phyloP scores from a whole-genome alignment of 92 coral and sea anemone genomes.

The Heliopora coerulea region DNA sequence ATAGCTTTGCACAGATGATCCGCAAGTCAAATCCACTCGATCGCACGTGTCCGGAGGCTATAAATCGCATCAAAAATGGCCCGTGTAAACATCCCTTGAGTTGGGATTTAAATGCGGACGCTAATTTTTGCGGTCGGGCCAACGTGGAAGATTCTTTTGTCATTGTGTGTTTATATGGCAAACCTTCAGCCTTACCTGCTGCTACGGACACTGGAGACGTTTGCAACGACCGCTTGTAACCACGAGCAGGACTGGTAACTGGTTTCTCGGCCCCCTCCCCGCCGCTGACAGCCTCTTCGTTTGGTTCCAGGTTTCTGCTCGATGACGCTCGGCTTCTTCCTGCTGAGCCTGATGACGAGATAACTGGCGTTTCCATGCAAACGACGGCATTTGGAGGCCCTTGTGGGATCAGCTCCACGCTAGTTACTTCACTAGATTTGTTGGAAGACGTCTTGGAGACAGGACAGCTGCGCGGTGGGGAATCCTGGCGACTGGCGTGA shows the following conservation, averaged over 20 bases:
- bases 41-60: too few species aligned
- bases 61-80: too few species aligned
- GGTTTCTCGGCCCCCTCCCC: neutral
- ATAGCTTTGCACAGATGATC: too few species aligned
- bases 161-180: too few species aligned
- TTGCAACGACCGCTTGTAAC: constrained; percentile 28
- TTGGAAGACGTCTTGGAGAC: constrained; percentile 31
- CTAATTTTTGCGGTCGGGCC: too few species aligned
- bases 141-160: too few species aligned
- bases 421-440: neutral
- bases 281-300: neutral
- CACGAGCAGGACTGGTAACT: neutral
- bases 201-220: constrained; percentile 39
- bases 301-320: constrained; percentile 25
- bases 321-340: constrained; percentile 18
- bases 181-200: constrained; percentile 32
- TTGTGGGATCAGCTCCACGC: constrained; percentile 22
- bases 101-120: too few species aligned
- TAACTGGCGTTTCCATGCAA: constrained; percentile 35
- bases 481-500: neutral
- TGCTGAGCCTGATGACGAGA: constrained; percentile 35
- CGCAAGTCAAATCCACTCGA: too few species aligned
- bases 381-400: constrained; percentile 42
- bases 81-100: too few species aligned
- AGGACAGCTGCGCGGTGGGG: constrained; percentile 31